Percentiles rank a stretch among this genome's conserved stretches.
phyloP scores from a whole-genome alignment of 2,797 vertebrate genomes.

The Sebastes oblongus region DNA sequence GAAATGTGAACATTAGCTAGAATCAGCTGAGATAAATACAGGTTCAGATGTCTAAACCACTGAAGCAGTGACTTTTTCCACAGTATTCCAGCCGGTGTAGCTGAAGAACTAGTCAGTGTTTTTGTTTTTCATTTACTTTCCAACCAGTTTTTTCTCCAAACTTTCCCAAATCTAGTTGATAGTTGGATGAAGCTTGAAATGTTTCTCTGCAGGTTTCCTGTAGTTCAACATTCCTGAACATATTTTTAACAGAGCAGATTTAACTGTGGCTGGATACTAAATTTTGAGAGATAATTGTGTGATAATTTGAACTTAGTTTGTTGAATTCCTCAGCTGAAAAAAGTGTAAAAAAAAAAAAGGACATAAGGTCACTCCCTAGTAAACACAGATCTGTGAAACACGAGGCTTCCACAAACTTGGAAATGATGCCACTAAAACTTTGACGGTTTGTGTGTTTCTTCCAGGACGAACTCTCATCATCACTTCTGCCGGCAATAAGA shows the following conservation, averaged over 20 bases:
- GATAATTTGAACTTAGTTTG: background rate
- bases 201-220: background rate
- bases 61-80: background rate
- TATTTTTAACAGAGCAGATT: background rate
- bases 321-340: background rate
- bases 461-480: conserved; percentile 56
- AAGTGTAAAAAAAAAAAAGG: background rate
- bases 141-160: background rate
- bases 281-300: background rate
- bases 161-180: background rate
- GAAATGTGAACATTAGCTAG: background rate
- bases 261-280: background rate
- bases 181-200: background rate
- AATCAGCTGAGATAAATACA: background rate
- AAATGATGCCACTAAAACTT: background rate
- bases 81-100: background rate
- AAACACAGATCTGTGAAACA: background rate
- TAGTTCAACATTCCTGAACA: background rate
- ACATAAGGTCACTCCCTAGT: background rate
- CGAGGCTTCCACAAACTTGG: fast-evolving
- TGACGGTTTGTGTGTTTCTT: background rate
- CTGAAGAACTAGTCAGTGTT: background rate
- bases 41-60: background rate
- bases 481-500: conserved; percentile 10
- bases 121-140: background rate